A percentile compares a stretch with the other conserved stretches of the same genome.
Conservation (phyloP, 2,888 invertebrate species). For the Tridacna crocea region DNA sequence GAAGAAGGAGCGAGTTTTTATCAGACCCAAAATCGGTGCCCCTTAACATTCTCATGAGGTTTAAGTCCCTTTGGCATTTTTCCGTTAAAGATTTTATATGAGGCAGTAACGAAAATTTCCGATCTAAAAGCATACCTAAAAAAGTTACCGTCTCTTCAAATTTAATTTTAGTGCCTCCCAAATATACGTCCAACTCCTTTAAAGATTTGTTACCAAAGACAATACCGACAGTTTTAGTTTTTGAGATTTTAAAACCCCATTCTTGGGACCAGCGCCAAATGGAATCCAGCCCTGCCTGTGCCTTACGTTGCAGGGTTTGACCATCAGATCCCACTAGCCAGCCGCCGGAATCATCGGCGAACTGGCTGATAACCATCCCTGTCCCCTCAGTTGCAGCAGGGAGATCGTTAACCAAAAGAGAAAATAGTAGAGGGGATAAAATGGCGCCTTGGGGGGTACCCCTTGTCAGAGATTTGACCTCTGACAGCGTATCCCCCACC, state of each 20-base stretch:
- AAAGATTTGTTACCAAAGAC: background rate
- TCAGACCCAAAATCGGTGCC: slow-evolving; percentile 21
- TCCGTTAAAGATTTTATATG: background rate
- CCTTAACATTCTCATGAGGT: slow-evolving; percentile 25
- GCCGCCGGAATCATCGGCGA: slow-evolving; percentile 37
- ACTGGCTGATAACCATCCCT: slow-evolving; percentile 32
- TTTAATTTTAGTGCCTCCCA: slow-evolving; percentile 2
- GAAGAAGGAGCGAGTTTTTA: slow-evolving; percentile 15
- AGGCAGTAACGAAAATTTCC: background rate
- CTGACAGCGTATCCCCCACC: slow-evolving; percentile 18
- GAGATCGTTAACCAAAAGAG: slow-evolving; percentile 31
- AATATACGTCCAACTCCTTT: slow-evolving; percentile 9
- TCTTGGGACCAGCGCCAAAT: slow-evolving; percentile 37
- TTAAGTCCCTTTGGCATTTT: slow-evolving; percentile 15
- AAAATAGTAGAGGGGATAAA: slow-evolving; percentile 32
- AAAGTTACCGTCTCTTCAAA: slow-evolving; percentile 15
- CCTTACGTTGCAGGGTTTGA: slow-evolving; percentile 20
- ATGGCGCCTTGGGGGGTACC: slow-evolving; percentile 28
- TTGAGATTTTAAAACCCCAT: slow-evolving; percentile 34
- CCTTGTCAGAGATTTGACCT: background rate
- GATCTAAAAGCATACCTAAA: slow-evolving; percentile 19
- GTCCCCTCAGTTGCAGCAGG: slow-evolving; percentile 16
- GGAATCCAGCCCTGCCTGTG: slow-evolving; percentile 24
- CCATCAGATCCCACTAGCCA: slow-evolving; percentile 36
- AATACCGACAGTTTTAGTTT: slow-evolving; percentile 30